These are phyloP conservation scores for Cuculus canorus DNA, from an alignment of 2,797 vertebrate species.

Conservation along the genomic window DNA sequence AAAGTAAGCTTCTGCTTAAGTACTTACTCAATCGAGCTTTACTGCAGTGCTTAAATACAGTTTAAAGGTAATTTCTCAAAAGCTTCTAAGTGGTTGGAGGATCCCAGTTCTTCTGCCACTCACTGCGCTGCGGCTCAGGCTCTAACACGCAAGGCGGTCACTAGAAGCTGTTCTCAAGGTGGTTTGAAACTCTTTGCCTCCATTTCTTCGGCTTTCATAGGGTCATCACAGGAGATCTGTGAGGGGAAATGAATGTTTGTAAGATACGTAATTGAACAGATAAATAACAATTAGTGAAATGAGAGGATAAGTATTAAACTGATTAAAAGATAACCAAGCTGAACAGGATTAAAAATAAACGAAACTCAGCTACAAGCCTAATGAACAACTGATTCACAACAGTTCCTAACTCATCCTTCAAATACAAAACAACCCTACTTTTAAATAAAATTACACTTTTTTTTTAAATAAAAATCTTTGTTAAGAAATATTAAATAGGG, in stretches of 20 bases:
- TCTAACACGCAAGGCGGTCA: not conserved
- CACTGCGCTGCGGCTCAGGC: rapidly evolving
- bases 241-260: not conserved
- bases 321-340: not conserved
- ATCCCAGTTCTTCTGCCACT: not conserved
- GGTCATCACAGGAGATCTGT: not conserved
- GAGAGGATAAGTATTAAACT: not conserved
- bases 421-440: not conserved
- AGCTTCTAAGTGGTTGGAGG: not conserved
- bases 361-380: not conserved
- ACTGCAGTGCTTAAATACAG: not conserved
- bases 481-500: not conserved
- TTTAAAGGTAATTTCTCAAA: not conserved
- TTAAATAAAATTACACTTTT: not conserved
- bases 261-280: not conserved
- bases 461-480: not conserved
- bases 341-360: constrained; percentile 21
- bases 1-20: not conserved
- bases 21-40: not conserved
- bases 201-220: not conserved
- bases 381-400: not conserved
- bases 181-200: not conserved
- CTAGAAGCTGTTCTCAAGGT: not conserved
- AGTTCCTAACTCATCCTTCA: not conserved
- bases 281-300: not conserved